A percentile compares a stretch with the other conserved stretches of the same genome.
Evolutionary conservation across 35 echinoderm and acorn worm genomes (phyloP).

Genomic region (Amphiura filiformis): DNA sequence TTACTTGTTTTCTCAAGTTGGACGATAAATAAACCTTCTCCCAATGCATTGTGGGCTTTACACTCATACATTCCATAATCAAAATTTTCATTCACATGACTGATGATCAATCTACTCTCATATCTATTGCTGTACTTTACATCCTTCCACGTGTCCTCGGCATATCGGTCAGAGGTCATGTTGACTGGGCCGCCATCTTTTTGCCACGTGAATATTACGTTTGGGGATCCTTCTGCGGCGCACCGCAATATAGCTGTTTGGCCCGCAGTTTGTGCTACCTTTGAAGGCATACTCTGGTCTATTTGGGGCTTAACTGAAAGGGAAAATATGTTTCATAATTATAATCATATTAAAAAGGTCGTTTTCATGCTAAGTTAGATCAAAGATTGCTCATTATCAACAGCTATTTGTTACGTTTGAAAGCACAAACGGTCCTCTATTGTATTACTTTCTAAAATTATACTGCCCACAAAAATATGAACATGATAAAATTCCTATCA

Average conservation of each 20-base stretch:
- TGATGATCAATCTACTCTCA: constrained; percentile 88
- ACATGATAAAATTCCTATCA: too few species aligned
- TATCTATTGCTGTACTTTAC: constrained; percentile 67
- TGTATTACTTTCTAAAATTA: too few species aligned
- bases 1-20: constrained; percentile 84
- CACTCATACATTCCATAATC: constrained; percentile 86
- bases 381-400: neutral
- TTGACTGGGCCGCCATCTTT: constrained; percentile 39
- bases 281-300: constrained; percentile 62
- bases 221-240: constrained; percentile 68
- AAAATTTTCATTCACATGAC: constrained; percentile 53
- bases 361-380: neutral
- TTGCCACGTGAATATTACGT: constrained; percentile 78
- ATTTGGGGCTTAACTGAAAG: constrained; percentile 82
- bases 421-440: too few species aligned
- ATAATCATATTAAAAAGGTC: neutral
- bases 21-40: constrained; percentile 55
- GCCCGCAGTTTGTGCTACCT: constrained; percentile 77
- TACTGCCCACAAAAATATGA: too few species aligned
- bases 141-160: constrained; percentile 62
- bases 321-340: neutral
- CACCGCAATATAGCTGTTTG: constrained; percentile 75
- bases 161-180: constrained; percentile 67
- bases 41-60: constrained; percentile 77
- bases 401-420: too few species aligned